Conservation (phyloP, 2,888 invertebrate species). For the Drosophila subquinaria region DNA sequence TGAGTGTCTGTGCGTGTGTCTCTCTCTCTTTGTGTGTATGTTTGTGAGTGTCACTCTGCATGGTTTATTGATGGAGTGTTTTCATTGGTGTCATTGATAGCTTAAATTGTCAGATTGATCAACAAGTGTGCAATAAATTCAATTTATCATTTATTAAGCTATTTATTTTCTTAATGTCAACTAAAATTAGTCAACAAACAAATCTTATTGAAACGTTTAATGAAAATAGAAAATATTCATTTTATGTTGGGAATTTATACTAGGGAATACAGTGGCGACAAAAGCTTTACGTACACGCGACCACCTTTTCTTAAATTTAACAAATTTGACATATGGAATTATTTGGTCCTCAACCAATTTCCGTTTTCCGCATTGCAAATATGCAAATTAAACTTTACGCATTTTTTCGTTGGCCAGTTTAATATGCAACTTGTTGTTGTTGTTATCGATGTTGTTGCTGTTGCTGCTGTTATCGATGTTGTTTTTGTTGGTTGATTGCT, state of each 20-base stretch:
- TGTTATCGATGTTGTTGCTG: slow-evolving; percentile 33
- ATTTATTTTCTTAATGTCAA: background rate
- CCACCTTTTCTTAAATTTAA: too few relatives aligned
- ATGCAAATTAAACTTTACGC: slow-evolving; percentile 67
- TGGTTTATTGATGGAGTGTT: slow-evolving; percentile 37
- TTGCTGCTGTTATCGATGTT: slow-evolving; percentile 42
- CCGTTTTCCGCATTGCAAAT: slow-evolving; percentile 52
- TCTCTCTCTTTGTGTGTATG: slow-evolving; percentile 28
- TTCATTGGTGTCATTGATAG: slow-evolving; percentile 5
- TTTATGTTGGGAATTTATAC: background rate
- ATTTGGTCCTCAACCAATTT: slow-evolving; percentile 32
- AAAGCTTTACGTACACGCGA: too few relatives aligned
- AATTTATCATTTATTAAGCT: background rate
- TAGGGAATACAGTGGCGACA: too few relatives aligned
- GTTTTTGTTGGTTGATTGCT: slow-evolving; percentile 44
- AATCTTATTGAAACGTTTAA: background rate
- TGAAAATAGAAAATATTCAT: background rate
- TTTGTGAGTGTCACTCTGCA: background rate
- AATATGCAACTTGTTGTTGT: slow-evolving; percentile 49
- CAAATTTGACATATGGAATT: too few relatives aligned
- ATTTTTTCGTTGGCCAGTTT: slow-evolving; percentile 51
- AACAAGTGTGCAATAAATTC: slow-evolving; percentile 30
- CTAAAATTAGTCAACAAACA: background rate
- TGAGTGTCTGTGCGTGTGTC: slow-evolving; percentile 2
- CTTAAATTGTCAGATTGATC: slow-evolving; percentile 21